Base-by-base conservation (phyloP, 2,888 invertebrate species). In the Stegophylla sp. region DNA sequence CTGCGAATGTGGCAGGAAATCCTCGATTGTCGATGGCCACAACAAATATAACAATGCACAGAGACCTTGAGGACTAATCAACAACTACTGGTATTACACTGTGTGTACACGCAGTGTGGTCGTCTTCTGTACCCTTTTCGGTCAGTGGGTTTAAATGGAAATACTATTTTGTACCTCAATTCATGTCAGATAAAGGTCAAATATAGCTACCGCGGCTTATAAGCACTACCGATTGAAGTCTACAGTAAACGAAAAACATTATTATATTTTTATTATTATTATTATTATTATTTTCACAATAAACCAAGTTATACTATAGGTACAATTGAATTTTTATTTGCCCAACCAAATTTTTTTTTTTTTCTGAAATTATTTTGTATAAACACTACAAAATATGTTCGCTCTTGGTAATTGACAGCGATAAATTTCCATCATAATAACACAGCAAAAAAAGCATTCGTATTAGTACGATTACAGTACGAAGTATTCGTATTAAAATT, bases 41-140 rank as follows among this genome's bases (percentile, higher is more conserved):
- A 69, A 53, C 51, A 34, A 69, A 69, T 20, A 51, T 4, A 10
- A 34, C 69, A 69, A 69, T 20, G 34, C 9, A 10, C 48, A 71
- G 13, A 23, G 17, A 23, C 56, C 43, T 53, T 56, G 23, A n/a
- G 43, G 59, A 75, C 75, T 59, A 75, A 64, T 63, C 63, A 53
- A 64, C 75, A 26, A 64, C 75, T 75, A 75, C 75, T 41, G 64
- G 75, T 75, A 64, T 75, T 75, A 75, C 75, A 64, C 75, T 75
- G 23, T 23, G n/a, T 61, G 61, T 41, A 17, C 43, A 23, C n/a
- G 10, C n/a, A 53, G 56, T 56, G 59, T 45, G 59, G 73, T 73
- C 73, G 17, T 59, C 23, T 45, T 59, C 12, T 61, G 3, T 74
- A 28, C 9, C 48, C 63, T 23, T 63, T 28, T 20, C 63, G 74